Base-by-base conservation (phyloP, 2,113 vertebrate genomes). In the Phyllostomus hastatus region DNA sequence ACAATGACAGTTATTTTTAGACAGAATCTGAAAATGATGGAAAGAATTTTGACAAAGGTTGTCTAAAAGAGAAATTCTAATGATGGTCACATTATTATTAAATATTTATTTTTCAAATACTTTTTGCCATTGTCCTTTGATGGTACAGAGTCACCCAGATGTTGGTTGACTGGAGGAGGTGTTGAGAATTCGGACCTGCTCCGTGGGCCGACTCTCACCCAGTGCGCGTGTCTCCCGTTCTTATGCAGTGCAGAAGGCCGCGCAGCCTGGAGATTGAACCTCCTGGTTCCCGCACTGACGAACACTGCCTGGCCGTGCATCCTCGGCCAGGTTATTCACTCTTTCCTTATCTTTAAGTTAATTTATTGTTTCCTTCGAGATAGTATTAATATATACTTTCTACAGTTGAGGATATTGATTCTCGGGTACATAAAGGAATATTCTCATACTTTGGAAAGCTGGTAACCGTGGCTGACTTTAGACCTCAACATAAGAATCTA, bases 71-170 rank as follows among this genome's bases (percentile, higher is more conserved):
- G 50, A 73, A 41, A 75, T 94, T 50, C 46, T 88, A 43, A 75
- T 94, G 67, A 54, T 69, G 79, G 10, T 64, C 88, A 86, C 16
- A 54, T 79, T 89, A 75, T 84, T 94, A 91, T 80, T 96, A 96
- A 94, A 91, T 94, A 59, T 81, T 95, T 87, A 73, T 92, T 95
- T 96, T 95, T 94, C n/a, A 85, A 70, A 50, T 94, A 89, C 73
- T 50, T 61, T 90, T 82, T 93, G 20, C 26, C 50, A 33, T 84
- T 93, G 26, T 83, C 57, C 70, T 92, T 80, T 76, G 41, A 66
- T 43, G 73, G 16, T 76, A 7, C 10, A 75, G 78, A 70, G 6
- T 50, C 76, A 61, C 43, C 72, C 69, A 57, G 57, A 16, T 80
- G 33, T 67, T 35, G 91, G 61, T 52, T 50, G 33, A 64, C 7